Conservation (phyloP, 1,140 invertebrate species). For the Platyura marginata region DNA sequence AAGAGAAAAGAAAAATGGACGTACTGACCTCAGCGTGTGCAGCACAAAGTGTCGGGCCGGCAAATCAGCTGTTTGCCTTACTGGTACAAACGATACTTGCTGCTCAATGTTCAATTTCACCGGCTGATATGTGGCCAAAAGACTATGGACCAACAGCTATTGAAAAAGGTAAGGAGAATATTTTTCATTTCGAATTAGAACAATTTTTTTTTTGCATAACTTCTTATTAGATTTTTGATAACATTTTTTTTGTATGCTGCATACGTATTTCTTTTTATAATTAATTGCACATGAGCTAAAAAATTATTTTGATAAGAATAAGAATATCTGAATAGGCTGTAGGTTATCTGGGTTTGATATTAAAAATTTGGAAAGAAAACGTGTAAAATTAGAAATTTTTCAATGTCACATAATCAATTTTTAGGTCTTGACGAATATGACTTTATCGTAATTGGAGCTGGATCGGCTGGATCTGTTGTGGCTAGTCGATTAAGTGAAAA, state of each 20-base stretch:
- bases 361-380: neutral
- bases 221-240: neutral
- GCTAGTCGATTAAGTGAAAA: constrained; percentile 34
- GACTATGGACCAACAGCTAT: constrained; percentile 31
- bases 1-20: neutral
- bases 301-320: too few relatives aligned
- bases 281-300: too few relatives aligned
- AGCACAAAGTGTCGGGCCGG: constrained; percentile 15
- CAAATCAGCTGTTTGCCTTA: constrained; percentile 29
- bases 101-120: constrained; percentile 33
- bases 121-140: constrained; percentile 27
- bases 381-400: neutral
- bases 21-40: constrained; percentile 12
- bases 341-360: too few relatives aligned
- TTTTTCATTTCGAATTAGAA: neutral
- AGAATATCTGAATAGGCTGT: too few relatives aligned
- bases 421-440: constrained; percentile 2
- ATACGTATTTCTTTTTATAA: neutral
- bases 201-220: neutral
- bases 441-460: constrained; percentile 6
- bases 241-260: neutral
- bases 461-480: constrained; percentile 27
- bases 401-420: neutral
- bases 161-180: constrained; percentile 11
- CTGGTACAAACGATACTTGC: constrained; percentile 29